Conservation (phyloP, 2,797 vertebrate species). For the Strix occidentalis region DNA sequence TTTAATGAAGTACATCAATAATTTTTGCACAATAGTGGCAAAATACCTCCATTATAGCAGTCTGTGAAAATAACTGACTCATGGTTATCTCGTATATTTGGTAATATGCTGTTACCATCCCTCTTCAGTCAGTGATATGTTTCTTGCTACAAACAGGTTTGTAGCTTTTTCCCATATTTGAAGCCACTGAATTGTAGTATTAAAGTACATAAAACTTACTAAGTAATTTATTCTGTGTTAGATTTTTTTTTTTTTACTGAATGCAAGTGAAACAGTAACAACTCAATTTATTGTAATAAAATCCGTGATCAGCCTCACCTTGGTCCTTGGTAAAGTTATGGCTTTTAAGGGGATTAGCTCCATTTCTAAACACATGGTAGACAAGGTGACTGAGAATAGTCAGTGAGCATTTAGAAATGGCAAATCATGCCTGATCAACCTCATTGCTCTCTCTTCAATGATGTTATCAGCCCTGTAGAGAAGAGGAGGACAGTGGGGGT, state of each 20-base stretch:
- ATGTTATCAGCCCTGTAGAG: not conserved
- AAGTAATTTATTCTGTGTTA: not conserved
- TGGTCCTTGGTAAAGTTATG: not conserved
- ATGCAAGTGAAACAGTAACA: not conserved
- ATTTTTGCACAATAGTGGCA: not conserved
- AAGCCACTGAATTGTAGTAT: not conserved
- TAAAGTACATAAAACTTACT: not conserved
- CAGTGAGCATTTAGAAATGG: not conserved
- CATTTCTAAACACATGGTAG: not conserved
- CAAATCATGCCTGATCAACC: not conserved
- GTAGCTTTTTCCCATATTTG: not conserved
- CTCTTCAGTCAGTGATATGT: not conserved
- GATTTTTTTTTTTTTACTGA: not conserved
- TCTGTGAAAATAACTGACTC: not conserved
- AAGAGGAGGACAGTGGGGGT: not conserved
- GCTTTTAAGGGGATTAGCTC: not conserved
- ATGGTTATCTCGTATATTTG: not conserved
- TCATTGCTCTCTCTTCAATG: not conserved
- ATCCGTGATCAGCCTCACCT: not conserved
- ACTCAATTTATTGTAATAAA: slow-evolving; percentile 25
- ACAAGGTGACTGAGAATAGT: not conserved
- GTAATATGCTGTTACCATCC: not conserved
- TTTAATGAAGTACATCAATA: not conserved
- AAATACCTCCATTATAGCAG: not conserved
- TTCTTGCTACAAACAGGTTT: not conserved